A percentile compares a stretch with the other conserved stretches of the same genome.
Conservation (phyloP, 2,113 vertebrate species). For the Dicaeum eximium region DNA sequence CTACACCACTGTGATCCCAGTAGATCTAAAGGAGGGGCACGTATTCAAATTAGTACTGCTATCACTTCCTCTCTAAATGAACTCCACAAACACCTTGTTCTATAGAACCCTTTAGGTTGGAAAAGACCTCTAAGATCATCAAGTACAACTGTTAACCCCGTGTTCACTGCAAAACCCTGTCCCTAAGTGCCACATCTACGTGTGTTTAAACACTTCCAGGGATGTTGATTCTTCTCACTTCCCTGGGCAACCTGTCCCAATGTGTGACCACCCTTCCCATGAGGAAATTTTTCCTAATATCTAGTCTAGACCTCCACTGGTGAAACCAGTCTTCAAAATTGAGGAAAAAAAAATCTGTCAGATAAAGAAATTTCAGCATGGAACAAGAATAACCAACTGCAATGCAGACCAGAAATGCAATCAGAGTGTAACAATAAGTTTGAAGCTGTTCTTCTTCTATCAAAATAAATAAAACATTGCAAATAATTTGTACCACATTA, state of each 20-base stretch:
- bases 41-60: neutral
- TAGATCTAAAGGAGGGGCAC: neutral
- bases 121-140: neutral
- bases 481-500: conserved; percentile 49
- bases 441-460: neutral
- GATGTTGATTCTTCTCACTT: neutral
- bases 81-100: neutral
- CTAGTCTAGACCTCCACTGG: neutral
- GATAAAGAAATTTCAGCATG: conserved; percentile 5
- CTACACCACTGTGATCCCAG: neutral
- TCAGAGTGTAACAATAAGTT: neutral
- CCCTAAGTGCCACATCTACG: neutral
- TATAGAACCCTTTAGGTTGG: neutral
- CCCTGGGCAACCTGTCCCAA: neutral
- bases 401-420: conserved; percentile 26
- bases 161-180: neutral
- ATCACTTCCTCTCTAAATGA: neutral
- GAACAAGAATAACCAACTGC: neutral
- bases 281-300: neutral
- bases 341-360: neutral
- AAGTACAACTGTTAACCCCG: neutral
- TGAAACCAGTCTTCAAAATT: neutral
- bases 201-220: neutral
- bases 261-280: neutral
- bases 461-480: conserved; percentile 31